A percentile compares a stretch with the other conserved stretches of the same genome.
Evolutionary conservation across 2,113 vertebrate genomes (phyloP).

Genomic region (Macroglossus sobrinus): DNA sequence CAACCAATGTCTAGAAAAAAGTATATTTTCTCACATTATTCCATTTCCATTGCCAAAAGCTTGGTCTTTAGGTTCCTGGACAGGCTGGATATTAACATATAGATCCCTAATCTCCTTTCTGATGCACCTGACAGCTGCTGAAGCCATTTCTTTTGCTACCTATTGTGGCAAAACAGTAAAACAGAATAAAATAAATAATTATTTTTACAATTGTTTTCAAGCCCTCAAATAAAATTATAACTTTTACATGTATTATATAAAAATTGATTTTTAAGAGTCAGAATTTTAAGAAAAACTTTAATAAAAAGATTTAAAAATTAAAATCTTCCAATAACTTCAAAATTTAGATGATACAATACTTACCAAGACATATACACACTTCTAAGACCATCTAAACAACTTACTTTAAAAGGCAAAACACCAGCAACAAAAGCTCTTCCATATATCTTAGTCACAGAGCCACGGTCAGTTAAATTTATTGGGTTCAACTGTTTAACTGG

Average conservation of each 20-base stretch:
- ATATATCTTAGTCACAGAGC: conserved; percentile 94
- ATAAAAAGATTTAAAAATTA: conserved; percentile 12
- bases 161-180: conserved; percentile 74
- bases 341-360: background rate
- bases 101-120: conserved; percentile 96
- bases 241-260: background rate
- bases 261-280: background rate
- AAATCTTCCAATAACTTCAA: background rate
- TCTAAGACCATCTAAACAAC: conserved; percentile 53
- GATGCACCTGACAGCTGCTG: conserved; percentile 93
- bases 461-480: conserved; percentile 91
- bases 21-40: conserved; percentile 89
- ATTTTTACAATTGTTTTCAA: conserved; percentile 11
- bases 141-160: conserved; percentile 95
- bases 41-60: conserved; percentile 93
- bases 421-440: conserved; percentile 96
- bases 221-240: background rate
- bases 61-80: conserved; percentile 91
- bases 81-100: conserved; percentile 91
- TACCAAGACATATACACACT: background rate
- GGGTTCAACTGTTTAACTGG: conserved; percentile 92
- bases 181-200: background rate
- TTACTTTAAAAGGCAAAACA: conserved; percentile 93
- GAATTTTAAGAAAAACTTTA: background rate
- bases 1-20: background rate